These are phyloP conservation scores for Mythimna ferrago DNA, from an alignment of 2,888 invertebrate species.

Conservation along the genomic window DNA sequence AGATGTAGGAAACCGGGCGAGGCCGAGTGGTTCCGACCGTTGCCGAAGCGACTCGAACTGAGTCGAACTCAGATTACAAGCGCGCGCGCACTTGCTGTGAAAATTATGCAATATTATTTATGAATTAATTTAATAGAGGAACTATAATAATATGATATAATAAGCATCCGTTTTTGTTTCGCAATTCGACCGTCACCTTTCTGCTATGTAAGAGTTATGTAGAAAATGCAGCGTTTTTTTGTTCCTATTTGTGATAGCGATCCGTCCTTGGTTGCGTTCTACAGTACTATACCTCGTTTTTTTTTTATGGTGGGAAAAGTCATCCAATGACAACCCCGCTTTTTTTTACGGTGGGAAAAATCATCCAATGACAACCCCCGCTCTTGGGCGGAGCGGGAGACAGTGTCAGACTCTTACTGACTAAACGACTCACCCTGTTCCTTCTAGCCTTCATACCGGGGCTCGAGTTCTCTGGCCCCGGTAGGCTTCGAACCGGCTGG, in stretches of 20 bases:
- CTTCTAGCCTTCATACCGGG: too few species aligned
- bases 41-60: constrained; percentile 54
- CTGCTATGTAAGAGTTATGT: constrained; percentile 18
- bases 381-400: too few species aligned
- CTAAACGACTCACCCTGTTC: too few species aligned
- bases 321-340: too few species aligned
- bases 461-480: too few species aligned
- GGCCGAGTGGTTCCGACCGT: constrained; percentile 73
- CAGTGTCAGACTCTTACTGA: too few species aligned
- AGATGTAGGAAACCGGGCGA: constrained; percentile 79
- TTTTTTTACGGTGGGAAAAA: too few species aligned
- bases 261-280: constrained; percentile 5
- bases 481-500: too few species aligned
- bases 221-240: constrained; percentile 32
- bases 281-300: neutral
- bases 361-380: too few species aligned
- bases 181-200: constrained; percentile 61
- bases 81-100: constrained; percentile 46
- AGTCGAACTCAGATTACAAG: constrained; percentile 51
- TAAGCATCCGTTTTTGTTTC: constrained; percentile 57
- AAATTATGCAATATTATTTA: constrained; percentile 58
- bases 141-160: constrained; percentile 62
- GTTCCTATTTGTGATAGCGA: constrained; percentile 26
- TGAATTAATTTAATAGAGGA: constrained; percentile 59
- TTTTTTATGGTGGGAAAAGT: too few species aligned